Evolutionary conservation across 2,888 invertebrate genomes (phyloP), one percentile per base, ranked within the genome.

Genomic region (Tubulanus polymorphus): DNA sequence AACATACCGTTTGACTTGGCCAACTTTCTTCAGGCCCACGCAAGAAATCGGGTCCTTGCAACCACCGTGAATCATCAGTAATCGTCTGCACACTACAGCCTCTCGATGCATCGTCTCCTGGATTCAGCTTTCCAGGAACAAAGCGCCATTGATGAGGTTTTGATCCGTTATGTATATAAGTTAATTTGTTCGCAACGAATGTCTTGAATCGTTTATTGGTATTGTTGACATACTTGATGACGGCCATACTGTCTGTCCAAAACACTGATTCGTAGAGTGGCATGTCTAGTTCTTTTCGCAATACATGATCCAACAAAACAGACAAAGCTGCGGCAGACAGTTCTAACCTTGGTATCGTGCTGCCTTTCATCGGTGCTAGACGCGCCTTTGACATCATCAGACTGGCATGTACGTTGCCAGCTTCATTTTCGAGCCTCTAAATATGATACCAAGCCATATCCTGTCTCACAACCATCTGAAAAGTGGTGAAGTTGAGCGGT

Each of bases 361-460:
- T 51, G n/a, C 35, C 48, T 37, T 63, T 66, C 30, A 58, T 45
- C 5, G 65, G 65, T 3, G 59, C 50, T 18, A 64, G 60, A 48
- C 64, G 53, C 3, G 62, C 37, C 32, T 65, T 65, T 30, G 53
- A 58, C 53, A 64, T 62, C 1, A 66, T 35, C 6, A 41, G 41
- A 5, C 20, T 20, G 15, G 41, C 23, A 20, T 41, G 20, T 5
- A 41, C 23, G 6, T 23, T 41, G 3, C 41, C 29, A 6, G 53
- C 23, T 12, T 50, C 37, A 37, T 60, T 50, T 3, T 55, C 26
- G n/a, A 62, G 35, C 23, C n/a, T 61, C 37, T 20, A 65, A 18
- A 53, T 64, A 66, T 15, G 62, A 59, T 46, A 60, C 62, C 47
- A 60, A 60, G 12, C 64, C 63, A 55, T 67, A 67, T 5, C 63